Conservation (phyloP, 2,797 vertebrate genomes). For the Somateria mollissima region DNA sequence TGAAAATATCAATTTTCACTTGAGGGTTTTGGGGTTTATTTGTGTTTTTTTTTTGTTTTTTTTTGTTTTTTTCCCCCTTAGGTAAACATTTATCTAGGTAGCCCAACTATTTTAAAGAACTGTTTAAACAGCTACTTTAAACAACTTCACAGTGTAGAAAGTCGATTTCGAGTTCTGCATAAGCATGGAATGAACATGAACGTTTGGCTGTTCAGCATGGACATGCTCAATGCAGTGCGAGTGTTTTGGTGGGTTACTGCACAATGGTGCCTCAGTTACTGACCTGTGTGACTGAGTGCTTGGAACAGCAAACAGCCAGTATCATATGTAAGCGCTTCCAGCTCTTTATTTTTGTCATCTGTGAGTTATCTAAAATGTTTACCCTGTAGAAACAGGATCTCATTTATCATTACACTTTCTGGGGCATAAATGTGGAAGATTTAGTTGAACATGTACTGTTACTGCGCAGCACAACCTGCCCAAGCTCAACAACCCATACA, state of each 20-base stretch:
- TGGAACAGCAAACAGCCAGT: fast-evolving
- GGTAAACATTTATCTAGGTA: not conserved
- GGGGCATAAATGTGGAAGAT: not conserved
- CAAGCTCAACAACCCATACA: not conserved
- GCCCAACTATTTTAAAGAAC: not conserved
- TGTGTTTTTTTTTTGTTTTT: too few relatives aligned
- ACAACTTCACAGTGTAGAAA: not conserved
- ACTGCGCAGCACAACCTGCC: not conserved
- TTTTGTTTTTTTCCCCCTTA: too few relatives aligned
- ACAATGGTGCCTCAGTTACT: fast-evolving
- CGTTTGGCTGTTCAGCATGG: not conserved
- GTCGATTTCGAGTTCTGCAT: not conserved
- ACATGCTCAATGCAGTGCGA: not conserved
- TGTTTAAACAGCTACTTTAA: not conserved
- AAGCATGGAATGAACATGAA: fast-evolving
- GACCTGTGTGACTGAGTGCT: not conserved
- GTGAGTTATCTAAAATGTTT: not conserved
- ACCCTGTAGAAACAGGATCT: not conserved
- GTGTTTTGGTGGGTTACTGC: not conserved
- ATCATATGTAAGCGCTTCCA: not conserved
- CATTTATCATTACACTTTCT: not conserved
- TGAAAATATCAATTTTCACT: not conserved
- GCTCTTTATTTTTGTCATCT: not conserved
- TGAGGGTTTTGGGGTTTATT: too few relatives aligned
- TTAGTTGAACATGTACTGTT: not conserved